Conservation (phyloP, 2,888 invertebrate species). For the Tribolium freemani region DNA sequence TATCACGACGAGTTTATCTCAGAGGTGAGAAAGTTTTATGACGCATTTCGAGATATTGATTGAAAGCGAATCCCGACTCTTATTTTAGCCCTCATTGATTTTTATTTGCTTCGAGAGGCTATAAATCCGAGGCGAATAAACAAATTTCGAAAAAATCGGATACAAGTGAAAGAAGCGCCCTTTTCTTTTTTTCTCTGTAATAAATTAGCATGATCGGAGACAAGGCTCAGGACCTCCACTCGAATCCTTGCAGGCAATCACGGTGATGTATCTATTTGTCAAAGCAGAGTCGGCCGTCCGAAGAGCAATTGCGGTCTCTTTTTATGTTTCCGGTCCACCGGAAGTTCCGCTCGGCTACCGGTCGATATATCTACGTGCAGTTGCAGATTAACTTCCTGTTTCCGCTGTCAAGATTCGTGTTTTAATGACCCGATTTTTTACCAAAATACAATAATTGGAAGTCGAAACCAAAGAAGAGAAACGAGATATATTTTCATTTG, state of each 20-base stretch:
- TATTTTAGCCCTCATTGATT: not conserved
- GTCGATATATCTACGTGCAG: constrained; percentile 68
- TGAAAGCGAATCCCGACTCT: not conserved
- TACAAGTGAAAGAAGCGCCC: not conserved
- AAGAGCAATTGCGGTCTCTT: constrained; percentile 68
- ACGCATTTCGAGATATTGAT: not conserved
- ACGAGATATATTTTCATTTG: not conserved
- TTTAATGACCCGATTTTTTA: constrained; percentile 60
- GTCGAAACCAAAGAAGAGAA: not conserved
- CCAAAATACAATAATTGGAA: constrained; percentile 8
- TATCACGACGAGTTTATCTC: constrained; percentile 34
- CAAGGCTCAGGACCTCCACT: constrained; percentile 41
- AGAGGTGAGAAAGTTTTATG: constrained; percentile 12
- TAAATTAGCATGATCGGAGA: constrained; percentile 41
- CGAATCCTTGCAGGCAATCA: constrained; percentile 46
- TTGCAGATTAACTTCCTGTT: constrained; percentile 69
- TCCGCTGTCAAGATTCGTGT: constrained; percentile 64
- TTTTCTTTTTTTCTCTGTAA: constrained; percentile 10
- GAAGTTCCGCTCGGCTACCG: constrained; percentile 69
- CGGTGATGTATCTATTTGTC: constrained; percentile 62
- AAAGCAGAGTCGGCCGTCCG: constrained; percentile 61
- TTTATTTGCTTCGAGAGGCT: not conserved
- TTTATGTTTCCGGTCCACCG: constrained; percentile 69
- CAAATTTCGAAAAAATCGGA: constrained; percentile 16
- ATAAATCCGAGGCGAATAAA: constrained; percentile 1